phyloP scores from a whole-genome alignment of 92 coral and sea anemone species.

The Actinostola sp. region DNA sequence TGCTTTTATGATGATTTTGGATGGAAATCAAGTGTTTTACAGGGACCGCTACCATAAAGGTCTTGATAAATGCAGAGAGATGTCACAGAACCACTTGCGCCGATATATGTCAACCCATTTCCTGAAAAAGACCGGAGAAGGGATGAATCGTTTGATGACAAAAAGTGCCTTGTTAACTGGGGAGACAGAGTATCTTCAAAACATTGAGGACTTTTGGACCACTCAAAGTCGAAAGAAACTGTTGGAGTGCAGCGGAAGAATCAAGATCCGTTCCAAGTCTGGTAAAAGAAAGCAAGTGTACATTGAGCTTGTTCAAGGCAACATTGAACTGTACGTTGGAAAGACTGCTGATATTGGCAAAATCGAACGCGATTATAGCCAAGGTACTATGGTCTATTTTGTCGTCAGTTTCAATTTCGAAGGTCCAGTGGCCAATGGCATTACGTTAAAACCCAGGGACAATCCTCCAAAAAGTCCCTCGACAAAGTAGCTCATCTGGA shows the following conservation, averaged over 20 bases:
- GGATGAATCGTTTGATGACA: constrained; percentile 79
- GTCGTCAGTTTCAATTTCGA: constrained; percentile 82
- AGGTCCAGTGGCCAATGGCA: constrained; percentile 89
- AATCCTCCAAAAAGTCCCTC: constrained; percentile 48
- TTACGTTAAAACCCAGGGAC: constrained; percentile 69
- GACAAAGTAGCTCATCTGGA: too few relatives aligned
- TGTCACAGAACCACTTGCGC: constrained; percentile 71
- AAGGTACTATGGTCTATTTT: constrained; percentile 79
- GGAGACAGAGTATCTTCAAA: constrained; percentile 59
- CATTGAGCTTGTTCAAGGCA: constrained; percentile 80
- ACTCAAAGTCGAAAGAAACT: constrained; percentile 66
- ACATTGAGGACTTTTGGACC: constrained; percentile 49
- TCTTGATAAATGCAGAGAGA: constrained; percentile 56
- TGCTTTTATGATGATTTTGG: constrained; percentile 70
- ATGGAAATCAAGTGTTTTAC: constrained; percentile 62
- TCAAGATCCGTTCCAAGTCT: constrained; percentile 47
- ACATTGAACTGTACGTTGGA: constrained; percentile 81
- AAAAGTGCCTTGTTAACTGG: constrained; percentile 59
- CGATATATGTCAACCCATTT: constrained; percentile 57
- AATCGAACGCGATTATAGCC: constrained; percentile 63
- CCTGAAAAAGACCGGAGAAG: constrained; percentile 68
- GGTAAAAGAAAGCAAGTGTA: constrained; percentile 45
- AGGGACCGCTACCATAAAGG: constrained; percentile 59
- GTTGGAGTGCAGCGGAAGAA: constrained; percentile 79
- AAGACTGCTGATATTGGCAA: constrained; percentile 81